Evolutionary conservation across 2,113 vertebrate genomes (phyloP).

Genomic region (Choloepus hoffmanni): DNA sequence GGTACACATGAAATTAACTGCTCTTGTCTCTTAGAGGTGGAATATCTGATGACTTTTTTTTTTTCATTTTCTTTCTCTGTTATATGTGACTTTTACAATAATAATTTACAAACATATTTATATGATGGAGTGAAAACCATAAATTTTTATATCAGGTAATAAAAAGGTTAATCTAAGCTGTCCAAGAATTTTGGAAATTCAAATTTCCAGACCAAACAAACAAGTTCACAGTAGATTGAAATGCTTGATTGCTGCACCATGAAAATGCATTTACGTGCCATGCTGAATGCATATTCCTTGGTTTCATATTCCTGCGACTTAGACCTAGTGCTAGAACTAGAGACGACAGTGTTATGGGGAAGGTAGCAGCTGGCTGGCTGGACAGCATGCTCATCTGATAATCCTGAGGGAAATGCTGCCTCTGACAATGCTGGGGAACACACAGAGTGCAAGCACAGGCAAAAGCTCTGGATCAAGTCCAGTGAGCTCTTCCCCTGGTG

Average conservation of each 20-base stretch:
- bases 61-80: background rate
- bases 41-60: background rate
- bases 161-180: background rate
- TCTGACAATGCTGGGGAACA: background rate
- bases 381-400: background rate
- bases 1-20: background rate
- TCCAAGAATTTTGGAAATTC: background rate
- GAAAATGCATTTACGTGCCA: background rate
- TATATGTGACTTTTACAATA: background rate
- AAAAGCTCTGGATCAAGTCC: conserved; percentile 52
- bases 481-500: conserved; percentile 52
- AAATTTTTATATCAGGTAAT: background rate
- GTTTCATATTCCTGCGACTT: background rate
- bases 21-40: background rate
- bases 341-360: background rate
- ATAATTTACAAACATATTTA: background rate
- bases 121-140: background rate
- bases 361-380: conserved; percentile 3
- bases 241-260: background rate
- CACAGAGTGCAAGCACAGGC: background rate
- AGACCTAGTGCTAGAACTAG: background rate
- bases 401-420: conserved; percentile 31
- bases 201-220: background rate
- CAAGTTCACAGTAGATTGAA: background rate
- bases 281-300: background rate